A percentile compares a stretch with the other conserved stretches of the same genome.
phyloP scores from a whole-genome alignment of 2,888 invertebrate genomes.

The Helicoverpa assulta region DNA sequence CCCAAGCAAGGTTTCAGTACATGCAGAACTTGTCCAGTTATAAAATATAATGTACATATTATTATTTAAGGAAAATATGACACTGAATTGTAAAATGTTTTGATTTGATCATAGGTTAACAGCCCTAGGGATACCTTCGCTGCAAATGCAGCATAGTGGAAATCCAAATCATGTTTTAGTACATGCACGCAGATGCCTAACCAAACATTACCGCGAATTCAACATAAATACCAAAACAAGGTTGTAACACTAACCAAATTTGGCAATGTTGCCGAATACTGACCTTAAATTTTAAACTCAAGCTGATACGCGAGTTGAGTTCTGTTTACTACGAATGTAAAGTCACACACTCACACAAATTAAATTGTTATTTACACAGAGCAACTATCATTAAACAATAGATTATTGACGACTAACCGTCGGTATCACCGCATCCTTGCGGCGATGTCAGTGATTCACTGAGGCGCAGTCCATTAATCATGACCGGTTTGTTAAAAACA shows the following conservation, averaged over 20 bases:
- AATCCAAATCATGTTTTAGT: conserved; percentile 12
- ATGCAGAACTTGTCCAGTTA: conserved; percentile 23
- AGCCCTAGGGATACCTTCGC: too few species aligned
- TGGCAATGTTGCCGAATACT: conserved; percentile 39
- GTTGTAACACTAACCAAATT: conserved; percentile 31
- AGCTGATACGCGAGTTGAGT: conserved; percentile 33
- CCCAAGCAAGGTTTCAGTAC: conserved; percentile 36
- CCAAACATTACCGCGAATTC: conserved; percentile 23
- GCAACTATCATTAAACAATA: conserved; percentile 49
- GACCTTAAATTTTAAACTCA: conserved; percentile 60
- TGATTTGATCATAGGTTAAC: conserved; percentile 18
- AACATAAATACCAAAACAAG: conserved; percentile 15
- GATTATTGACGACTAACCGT: conserved; percentile 65
- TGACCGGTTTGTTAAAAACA: conserved; percentile 72
- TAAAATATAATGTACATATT: conserved; percentile 25
- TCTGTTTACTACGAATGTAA: conserved; percentile 12
- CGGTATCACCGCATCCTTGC: conserved; percentile 76
- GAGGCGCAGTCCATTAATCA: conserved; percentile 71
- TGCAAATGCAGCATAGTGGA: too few species aligned
- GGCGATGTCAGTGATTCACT: conserved; percentile 77
- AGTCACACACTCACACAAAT: conserved; percentile 40
- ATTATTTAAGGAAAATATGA: conserved; percentile 40
- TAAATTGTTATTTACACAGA: conserved; percentile 46
- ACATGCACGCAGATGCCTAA: conserved; percentile 47
- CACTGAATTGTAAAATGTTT: neutral